Conservation (phyloP, 2,888 invertebrate species). For the Sclerodermus sp. region DNA sequence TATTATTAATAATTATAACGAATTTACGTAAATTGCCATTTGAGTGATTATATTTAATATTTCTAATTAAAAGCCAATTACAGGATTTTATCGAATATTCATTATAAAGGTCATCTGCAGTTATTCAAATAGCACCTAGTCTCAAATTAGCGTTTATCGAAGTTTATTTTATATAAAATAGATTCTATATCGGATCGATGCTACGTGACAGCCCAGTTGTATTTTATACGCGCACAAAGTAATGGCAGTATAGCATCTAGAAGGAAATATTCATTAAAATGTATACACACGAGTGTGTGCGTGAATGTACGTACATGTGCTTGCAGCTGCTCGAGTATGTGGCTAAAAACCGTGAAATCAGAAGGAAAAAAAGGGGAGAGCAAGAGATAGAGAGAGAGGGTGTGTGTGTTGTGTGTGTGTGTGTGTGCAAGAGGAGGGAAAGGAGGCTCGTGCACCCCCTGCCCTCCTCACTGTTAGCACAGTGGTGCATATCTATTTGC, state of each 20-base stretch:
- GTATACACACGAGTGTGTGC: slow-evolving; percentile 4
- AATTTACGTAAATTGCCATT: no score
- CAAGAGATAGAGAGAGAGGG: not conserved
- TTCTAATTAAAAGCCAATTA: no score
- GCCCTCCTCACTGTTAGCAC: slow-evolving; percentile 40
- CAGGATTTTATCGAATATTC: no score
- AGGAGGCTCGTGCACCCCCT: slow-evolving; percentile 30
- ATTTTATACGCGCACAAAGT: slow-evolving; percentile 19
- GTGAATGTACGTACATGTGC: no score
- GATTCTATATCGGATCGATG: not conserved
- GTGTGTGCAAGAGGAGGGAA: not conserved
- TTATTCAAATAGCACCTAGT: no score
- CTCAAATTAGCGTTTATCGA: no score
- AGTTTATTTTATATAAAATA: no score
- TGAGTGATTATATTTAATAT: no score
- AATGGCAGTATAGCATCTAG: slow-evolving; percentile 14
- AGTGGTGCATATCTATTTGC: slow-evolving; percentile 48
- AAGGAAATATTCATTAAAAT: slow-evolving; percentile 28
- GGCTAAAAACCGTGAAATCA: slow-evolving; percentile 19
- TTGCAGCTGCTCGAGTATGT: no score
- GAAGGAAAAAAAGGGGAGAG: slow-evolving; percentile 6
- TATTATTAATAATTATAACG: no score
- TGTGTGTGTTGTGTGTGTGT: no score
- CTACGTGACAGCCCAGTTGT: slow-evolving; percentile 18
- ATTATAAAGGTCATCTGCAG: no score